phyloP scores from a whole-genome alignment of 2,113 vertebrate species.

The Danionella cerebrum region DNA sequence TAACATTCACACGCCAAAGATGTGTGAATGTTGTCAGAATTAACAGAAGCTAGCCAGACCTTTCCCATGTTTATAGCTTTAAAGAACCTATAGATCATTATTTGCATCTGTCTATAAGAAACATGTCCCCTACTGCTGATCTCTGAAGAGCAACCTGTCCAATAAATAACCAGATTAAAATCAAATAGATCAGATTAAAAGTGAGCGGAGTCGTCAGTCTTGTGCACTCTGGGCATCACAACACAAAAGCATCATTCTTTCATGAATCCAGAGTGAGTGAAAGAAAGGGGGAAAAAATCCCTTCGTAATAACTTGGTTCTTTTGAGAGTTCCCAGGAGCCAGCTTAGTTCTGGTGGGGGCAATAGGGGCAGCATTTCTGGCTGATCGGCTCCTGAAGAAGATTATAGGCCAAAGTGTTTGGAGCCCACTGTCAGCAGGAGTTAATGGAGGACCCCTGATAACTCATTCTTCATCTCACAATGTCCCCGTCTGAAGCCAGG shows the following conservation, averaged over 20 bases:
- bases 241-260: constrained; percentile 66
- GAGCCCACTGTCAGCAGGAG: constrained; percentile 64
- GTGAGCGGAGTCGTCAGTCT: constrained; percentile 59
- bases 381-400: constrained; percentile 60
- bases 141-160: constrained; percentile 15
- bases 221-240: constrained; percentile 57
- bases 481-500: constrained; percentile 74
- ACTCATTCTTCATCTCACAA: constrained; percentile 72
- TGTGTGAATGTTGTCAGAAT: not conserved
- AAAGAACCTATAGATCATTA: constrained; percentile 34
- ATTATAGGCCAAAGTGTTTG: constrained; percentile 76
- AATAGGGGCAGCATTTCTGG: constrained; percentile 64
- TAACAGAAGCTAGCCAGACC: constrained; percentile 8
- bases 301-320: constrained; percentile 78
- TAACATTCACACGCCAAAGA: no score
- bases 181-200: constrained; percentile 60
- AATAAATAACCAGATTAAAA: no score
- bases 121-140: constrained; percentile 33
- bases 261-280: not conserved
- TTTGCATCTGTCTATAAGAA: constrained; percentile 22
- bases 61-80: constrained; percentile 26
- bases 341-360: constrained; percentile 77
- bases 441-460: constrained; percentile 68
- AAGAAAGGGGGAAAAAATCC: constrained; percentile 46
- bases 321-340: constrained; percentile 64